These are phyloP conservation scores for Panagrolaimus sp. DNA, from an alignment of 1,140 invertebrate species.

Conservation along the genomic window DNA sequence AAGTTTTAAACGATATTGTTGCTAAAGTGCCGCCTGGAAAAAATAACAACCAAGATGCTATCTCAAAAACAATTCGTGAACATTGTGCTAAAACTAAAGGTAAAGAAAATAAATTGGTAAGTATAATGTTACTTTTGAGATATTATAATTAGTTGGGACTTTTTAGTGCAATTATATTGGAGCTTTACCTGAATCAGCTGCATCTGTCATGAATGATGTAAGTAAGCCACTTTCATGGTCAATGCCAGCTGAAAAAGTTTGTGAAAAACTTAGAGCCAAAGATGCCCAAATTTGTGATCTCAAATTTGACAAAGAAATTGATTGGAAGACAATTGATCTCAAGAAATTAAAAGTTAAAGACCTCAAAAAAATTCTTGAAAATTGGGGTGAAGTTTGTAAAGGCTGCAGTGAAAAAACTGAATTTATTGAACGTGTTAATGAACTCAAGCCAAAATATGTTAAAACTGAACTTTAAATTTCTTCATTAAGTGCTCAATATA, in stretches of 20 bases:
- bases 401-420: constrained; percentile 98
- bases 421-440: constrained; percentile 90
- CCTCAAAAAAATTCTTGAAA: constrained; percentile 89
- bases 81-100: constrained; percentile 74
- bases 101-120: constrained; percentile 79
- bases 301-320: constrained; percentile 91
- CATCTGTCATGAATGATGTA: constrained; percentile 85
- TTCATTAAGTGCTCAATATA: too few relatives aligned
- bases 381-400: constrained; percentile 94
- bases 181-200: constrained; percentile 88
- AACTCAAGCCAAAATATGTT: constrained; percentile 84
- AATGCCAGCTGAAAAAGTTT: constrained; percentile 88
- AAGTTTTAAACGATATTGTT: constrained; percentile 75
- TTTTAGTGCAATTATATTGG: constrained; percentile 86
- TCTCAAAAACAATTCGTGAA: constrained; percentile 76
- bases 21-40: constrained; percentile 67
- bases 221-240: constrained; percentile 89
- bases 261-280: constrained; percentile 86
- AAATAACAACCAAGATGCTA: constrained; percentile 63
- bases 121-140: too few relatives aligned
- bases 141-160: too few relatives aligned
- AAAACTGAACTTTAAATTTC: constrained; percentile 44
- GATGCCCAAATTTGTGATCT: constrained; percentile 95
- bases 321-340: constrained; percentile 85
- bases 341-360: constrained; percentile 96